These are phyloP conservation scores for Bovichtus diacanthus DNA, from an alignment of 2,797 vertebrate genomes.

Conservation along the genomic window DNA sequence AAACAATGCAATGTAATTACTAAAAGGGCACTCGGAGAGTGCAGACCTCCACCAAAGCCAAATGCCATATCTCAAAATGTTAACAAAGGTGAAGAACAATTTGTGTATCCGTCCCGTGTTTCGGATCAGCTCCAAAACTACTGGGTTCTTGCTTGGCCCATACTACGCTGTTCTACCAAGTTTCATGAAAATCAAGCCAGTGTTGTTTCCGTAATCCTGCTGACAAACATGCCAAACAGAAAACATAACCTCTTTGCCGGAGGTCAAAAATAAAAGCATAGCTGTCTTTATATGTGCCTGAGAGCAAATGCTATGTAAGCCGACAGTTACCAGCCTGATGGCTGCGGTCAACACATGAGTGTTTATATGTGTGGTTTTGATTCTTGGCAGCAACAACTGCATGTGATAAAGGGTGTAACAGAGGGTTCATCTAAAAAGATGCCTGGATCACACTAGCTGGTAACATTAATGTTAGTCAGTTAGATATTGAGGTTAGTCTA, in stretches of 20 bases:
- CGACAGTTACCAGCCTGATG: constrained; percentile 35
- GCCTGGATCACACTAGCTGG: neutral
- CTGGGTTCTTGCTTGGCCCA: no score
- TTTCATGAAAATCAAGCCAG: no score
- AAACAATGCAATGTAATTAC: neutral
- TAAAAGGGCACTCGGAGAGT: no score
- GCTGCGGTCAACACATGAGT: constrained; percentile 49
- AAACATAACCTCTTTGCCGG: no score
- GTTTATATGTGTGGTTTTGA: constrained; percentile 65
- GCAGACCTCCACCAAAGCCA: no score
- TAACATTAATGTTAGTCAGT: neutral
- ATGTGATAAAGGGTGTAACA: constrained; percentile 5
- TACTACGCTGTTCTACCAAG: no score
- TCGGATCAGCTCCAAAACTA: no score
- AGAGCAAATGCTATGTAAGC: constrained; percentile 27
- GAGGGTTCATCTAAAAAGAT: neutral
- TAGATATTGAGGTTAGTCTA: neutral
- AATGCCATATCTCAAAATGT: no score
- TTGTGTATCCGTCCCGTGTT: no score
- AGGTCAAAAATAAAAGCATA: constrained; percentile 29
- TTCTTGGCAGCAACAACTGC: constrained; percentile 42
- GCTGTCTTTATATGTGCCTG: constrained; percentile 24
- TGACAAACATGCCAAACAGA: no score
- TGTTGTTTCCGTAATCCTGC: no score
- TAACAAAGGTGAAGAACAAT: no score